Conservation (phyloP, 2,113 vertebrate species). For the Symphodus melops region DNA sequence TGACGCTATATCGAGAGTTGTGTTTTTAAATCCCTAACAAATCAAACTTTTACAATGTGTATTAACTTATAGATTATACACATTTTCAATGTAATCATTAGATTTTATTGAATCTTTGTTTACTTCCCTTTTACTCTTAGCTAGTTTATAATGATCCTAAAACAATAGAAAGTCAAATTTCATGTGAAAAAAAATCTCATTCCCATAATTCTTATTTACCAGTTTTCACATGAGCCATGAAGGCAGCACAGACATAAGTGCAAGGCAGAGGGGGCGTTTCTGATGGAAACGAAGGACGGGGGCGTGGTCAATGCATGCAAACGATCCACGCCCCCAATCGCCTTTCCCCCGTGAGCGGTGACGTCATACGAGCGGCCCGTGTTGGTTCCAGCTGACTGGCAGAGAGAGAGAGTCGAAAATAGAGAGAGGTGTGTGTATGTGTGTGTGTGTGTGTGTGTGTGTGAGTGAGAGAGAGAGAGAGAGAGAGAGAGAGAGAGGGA, state of each 20-base stretch:
- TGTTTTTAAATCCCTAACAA: no score
- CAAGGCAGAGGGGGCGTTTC: neutral
- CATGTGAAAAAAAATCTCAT: neutral
- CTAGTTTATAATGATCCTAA: no score
- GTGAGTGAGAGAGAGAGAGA: slow-evolving; percentile 51
- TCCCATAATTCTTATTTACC: no score
- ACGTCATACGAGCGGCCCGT: slow-evolving; percentile 84
- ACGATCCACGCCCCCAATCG: slow-evolving; percentile 70
- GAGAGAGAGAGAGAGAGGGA: slow-evolving; percentile 57
- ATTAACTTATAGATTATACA: no score
- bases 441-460: slow-evolving; percentile 26
- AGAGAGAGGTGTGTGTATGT: slow-evolving; percentile 20
- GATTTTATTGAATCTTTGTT: no score
- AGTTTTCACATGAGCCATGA: neutral
- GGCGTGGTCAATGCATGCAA: slow-evolving; percentile 54
- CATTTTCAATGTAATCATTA: no score
- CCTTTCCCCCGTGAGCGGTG: slow-evolving; percentile 83
- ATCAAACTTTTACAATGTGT: no score
- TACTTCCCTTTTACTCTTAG: no score
- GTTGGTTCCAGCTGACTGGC: slow-evolving; percentile 86
- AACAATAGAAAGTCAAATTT: no score
- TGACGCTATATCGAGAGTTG: no score
- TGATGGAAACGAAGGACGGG: accelerated
- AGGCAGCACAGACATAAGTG: neutral
- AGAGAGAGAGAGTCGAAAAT: slow-evolving; percentile 44